Percentiles rank a stretch among this genome's conserved stretches.
Evolutionary conservation across 2,797 vertebrate genomes (phyloP).

Genomic region (Labeo calbasu): DNA sequence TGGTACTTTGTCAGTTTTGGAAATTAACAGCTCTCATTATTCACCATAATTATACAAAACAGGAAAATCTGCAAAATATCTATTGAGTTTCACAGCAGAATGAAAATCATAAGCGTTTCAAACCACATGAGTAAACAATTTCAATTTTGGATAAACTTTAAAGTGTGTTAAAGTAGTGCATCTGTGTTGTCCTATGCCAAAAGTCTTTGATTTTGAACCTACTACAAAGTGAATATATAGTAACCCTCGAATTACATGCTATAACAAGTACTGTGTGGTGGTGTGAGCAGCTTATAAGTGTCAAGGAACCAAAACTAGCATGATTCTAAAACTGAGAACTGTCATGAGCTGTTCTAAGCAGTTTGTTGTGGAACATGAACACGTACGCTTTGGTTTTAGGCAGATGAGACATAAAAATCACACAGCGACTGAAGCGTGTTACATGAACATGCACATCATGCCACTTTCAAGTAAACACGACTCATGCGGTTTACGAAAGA

Average conservation of each 20-base stretch:
- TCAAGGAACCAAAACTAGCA: neutral
- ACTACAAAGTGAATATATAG: neutral
- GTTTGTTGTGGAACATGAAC: conserved; percentile 15
- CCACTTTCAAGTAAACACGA: neutral
- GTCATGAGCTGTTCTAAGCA: neutral
- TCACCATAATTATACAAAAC: neutral
- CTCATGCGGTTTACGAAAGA: conserved; percentile 30
- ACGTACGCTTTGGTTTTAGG: neutral
- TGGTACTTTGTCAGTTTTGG: neutral
- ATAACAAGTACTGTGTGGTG: neutral
- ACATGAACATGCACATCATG: conserved; percentile 20
- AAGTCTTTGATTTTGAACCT: conserved; percentile 3
- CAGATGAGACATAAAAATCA: conserved; percentile 2
- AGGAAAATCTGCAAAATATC: neutral
- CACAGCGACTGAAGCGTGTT: neutral
- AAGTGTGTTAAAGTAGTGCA: neutral
- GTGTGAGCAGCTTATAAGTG: neutral
- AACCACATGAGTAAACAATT: neutral
- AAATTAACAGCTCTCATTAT: neutral
- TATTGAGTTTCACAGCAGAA: neutral
- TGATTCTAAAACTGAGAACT: conserved; percentile 6
- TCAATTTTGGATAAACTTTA: neutral
- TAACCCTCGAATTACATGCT: neutral
- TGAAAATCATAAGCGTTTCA: neutral
- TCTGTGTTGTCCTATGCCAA: neutral